Evolutionary conservation across 2,113 vertebrate genomes (phyloP).

Genomic region (Eolophus roseicapilla): DNA sequence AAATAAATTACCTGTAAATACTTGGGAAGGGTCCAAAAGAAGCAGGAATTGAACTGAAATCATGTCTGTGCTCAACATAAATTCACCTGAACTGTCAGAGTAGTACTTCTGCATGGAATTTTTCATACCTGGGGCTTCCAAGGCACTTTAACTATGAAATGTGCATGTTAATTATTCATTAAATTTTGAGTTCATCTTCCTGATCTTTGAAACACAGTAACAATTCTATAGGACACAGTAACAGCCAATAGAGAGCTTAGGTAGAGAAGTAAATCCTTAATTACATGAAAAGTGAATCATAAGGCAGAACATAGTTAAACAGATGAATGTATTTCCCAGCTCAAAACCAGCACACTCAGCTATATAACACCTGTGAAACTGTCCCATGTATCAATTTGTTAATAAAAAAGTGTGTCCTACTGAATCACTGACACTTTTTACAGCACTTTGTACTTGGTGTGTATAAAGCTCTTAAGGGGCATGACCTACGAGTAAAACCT

Average conservation of each 20-base stretch:
- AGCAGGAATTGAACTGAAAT: constrained; percentile 21
- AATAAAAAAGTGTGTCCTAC: not conserved
- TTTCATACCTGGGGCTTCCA: not conserved
- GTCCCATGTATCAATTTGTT: not conserved
- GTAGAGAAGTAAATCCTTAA: not conserved
- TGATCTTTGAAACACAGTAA: not conserved
- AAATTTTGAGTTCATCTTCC: not conserved
- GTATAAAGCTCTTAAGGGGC: not conserved
- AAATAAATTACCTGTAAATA: constrained; percentile 3
- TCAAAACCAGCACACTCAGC: not conserved
- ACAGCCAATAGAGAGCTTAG: not conserved
- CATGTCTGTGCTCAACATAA: not conserved
- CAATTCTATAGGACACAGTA: not conserved
- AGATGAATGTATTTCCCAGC: not conserved
- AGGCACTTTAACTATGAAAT: not conserved
- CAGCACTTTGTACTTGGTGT: not conserved
- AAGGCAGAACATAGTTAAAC: not conserved
- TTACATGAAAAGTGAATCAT: not conserved
- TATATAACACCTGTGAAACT: not conserved
- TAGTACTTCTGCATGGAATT: not conserved
- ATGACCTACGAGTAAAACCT: not conserved
- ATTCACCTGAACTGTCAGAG: not conserved
- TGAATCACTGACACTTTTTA: not conserved
- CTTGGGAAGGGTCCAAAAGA: not conserved
- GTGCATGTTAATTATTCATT: not conserved